Base-by-base conservation (phyloP, 2,888 invertebrate genomes). In the Anaspis maculata region DNA sequence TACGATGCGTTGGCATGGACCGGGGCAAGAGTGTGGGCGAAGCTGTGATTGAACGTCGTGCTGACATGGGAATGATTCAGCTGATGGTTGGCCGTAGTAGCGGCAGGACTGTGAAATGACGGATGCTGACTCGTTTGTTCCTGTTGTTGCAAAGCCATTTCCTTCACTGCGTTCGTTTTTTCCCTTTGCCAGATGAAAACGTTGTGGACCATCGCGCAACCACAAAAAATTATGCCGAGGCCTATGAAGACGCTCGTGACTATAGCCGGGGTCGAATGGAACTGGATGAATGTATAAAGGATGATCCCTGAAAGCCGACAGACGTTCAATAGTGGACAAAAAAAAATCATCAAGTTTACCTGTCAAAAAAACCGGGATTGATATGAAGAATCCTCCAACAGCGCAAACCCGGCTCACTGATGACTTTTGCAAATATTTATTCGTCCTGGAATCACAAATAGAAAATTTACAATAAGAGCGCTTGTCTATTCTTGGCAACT, bases 101-200 rank as follows among this genome's bases (percentile, higher is more conserved):
- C 62, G 32, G 56, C 57, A 3, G 60, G 60, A 40, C 54, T 59
- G 37, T 58, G 56, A 27, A 51, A 47, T n/a, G n/a, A n/a, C n/a
- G n/a, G n/a, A n/a, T n/a, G n/a, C n/a, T n/a, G n/a, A n/a, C n/a
- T n/a, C 23, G 47, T 48, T 7, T 55, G 48, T 24, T 58, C 55
- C 15, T 57, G 55, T 30, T 61, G 62, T 35, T 60, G 61, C 27
- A 62, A 39, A 2, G 64, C 64, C 25, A 63, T 40, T 40, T 79
- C 79, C 53, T 79, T 79, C 15, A 86, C 85, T 31, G 86, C 77
- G 49, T 83, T 86, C 1, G 87, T 88, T 67, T 88, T 88, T 63
- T 87, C 87, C 61, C 81, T 83, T 66, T 91, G 89, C 92, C 92
- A 94, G 28, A 91, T 82, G 65, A 90, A 91, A 9, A 89, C 88